Evolutionary conservation across 2,888 invertebrate species (phyloP), one percentile per base, ranked within the genome.

Genomic region (Gisinianus flammeolus): DNA sequence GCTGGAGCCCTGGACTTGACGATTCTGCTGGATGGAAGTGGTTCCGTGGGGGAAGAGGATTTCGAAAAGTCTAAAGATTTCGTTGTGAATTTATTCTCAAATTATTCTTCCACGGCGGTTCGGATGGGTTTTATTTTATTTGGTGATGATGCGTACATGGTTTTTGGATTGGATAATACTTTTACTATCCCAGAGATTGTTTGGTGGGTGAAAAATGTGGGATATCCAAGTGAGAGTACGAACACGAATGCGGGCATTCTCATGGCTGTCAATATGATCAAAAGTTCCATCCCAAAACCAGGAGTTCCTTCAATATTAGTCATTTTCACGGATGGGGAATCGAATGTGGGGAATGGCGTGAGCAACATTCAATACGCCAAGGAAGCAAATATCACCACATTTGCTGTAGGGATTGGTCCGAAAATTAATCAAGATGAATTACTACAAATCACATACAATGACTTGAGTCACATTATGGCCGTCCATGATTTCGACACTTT

Each of bases 11-110:
- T 82, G 77, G 79, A 82, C 35, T 26, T 82, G 5, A 64, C 67
- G 12, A 67, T 81, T 22, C 77, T 81, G 0, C 28, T 82, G 19
- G 82, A 82, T 52, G 77, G 80, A 0, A 81, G 81, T 22, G 80
- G 79, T 5, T 79, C 79, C 69, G 77, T 82, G 0, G 66, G 74
- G 0, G 8, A n/a, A 1, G 35, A 35, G 44, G 64, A 74, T 44
- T 74, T 74, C 35, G 66, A 74, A 74, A 66, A 64, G 28, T 74
- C 74, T 2, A 74, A 74, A n/a, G 66, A 74, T 33, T 74, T 74
- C 66, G 74, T 74, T 0, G 28, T 35, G 0, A 74, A 35, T 19
- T n/a, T 74, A 5, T 74, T 74, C n/a, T n/a, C 33, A 8, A 33
- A 10, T 12, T 74, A 35, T 24, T 22, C 62, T 19, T n/a, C 31